Evolutionary conservation across 2,113 vertebrate genomes (phyloP).

Genomic region (human): GRCh38 chr12:58813001-58813500

Average conservation of each 20-base stretch:
- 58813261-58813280: constrained; percentile 32
- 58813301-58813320: constrained; percentile 41
- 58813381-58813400: constrained; percentile 60
- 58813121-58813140: neutral
- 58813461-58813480: constrained; percentile 53
- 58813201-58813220: neutral
- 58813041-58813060: neutral
- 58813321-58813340: constrained; percentile 64
- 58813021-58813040: neutral
- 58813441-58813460: constrained; percentile 30
- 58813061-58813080: neutral
- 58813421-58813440: constrained; percentile 45
- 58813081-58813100: neutral
- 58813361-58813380: constrained; percentile 44
- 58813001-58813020: neutral
- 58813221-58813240: constrained; percentile 9
- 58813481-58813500: constrained; percentile 23
- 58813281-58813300: constrained; percentile 54
- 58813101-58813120: neutral
- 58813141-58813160: neutral
- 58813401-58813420: constrained; percentile 37
- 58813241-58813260: neutral
- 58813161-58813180: neutral
- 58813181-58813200: neutral
- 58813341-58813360: constrained; percentile 60